A percentile compares a stretch with the other conserved stretches of the same genome.
phyloP scores from a whole-genome alignment of 2,888 invertebrate genomes.

The Lasioglossum marginatum region DNA sequence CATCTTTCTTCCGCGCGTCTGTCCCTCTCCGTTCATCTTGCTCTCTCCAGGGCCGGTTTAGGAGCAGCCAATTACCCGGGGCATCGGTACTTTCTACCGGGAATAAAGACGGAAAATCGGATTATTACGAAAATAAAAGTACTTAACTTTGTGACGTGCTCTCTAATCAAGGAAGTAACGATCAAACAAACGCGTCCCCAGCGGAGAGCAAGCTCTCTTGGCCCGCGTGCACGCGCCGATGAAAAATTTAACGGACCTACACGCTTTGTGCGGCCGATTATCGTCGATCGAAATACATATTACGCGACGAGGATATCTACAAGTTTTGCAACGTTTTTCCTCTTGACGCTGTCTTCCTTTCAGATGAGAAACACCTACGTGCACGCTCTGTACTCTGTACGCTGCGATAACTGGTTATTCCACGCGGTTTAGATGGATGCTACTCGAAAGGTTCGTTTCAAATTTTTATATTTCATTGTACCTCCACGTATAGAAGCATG shows the following conservation, averaged over 20 bases:
- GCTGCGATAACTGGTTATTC: not conserved
- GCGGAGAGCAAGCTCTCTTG: not conserved
- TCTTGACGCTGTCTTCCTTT: not conserved
- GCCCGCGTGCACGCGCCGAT: slow-evolving; percentile 22
- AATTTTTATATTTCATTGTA: not conserved
- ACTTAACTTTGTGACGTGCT: slow-evolving; percentile 58
- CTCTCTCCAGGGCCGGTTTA: slow-evolving; percentile 72
- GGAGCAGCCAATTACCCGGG: slow-evolving; percentile 70
- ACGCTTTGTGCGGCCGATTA: slow-evolving; percentile 30
- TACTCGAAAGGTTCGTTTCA: not conserved
- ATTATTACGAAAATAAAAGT: slow-evolving; percentile 73
- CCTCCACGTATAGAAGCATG: not conserved
- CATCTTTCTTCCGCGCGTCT: slow-evolving; percentile 63
- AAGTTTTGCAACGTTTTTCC: not conserved
- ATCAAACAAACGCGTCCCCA: slow-evolving; percentile 59
- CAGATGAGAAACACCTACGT: not conserved
- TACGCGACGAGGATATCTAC: not conserved
- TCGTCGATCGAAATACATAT: not conserved
- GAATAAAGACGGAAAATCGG: slow-evolving; percentile 72
- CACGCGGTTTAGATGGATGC: not conserved
- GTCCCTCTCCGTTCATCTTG: slow-evolving; percentile 48
- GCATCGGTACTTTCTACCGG: slow-evolving; percentile 71
- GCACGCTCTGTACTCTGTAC: not conserved
- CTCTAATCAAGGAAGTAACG: slow-evolving; percentile 68
- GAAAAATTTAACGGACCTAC: slow-evolving; percentile 23